Conservation (phyloP, 2,888 invertebrate genomes). For the Harmothoe impar region DNA sequence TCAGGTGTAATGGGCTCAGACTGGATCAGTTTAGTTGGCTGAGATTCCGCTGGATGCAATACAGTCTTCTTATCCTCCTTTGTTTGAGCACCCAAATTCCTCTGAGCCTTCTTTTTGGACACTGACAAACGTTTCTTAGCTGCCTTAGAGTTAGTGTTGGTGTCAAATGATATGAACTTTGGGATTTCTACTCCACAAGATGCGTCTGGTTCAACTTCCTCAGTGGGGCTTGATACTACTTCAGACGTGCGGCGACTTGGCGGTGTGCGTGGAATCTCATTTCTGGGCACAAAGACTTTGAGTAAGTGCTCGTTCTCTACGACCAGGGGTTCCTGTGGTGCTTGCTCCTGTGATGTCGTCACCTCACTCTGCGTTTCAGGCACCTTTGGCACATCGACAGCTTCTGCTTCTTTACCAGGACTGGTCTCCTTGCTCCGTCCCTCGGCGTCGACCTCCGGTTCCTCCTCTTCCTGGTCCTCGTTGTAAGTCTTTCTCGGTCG, state of each 20-base stretch:
- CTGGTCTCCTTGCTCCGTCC: background rate
- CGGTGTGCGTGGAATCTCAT: slow-evolving; percentile 14
- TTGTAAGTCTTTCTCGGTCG: background rate
- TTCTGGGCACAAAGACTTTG: background rate
- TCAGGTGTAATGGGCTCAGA: too few species aligned
- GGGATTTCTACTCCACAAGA: background rate
- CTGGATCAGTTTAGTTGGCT: too few species aligned
- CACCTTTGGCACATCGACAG: background rate
- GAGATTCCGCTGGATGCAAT: background rate
- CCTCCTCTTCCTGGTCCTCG: background rate
- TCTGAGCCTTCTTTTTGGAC: background rate
- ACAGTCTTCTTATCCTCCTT: background rate
- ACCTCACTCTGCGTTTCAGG: background rate
- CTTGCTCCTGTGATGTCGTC: background rate
- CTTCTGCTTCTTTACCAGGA: too few species aligned
- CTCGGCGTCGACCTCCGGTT: background rate
- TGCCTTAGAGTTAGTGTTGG: background rate
- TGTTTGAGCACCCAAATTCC: background rate
- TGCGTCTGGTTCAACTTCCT: background rate
- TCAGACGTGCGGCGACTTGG: background rate
- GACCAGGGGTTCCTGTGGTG: background rate
- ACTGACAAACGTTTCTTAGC: slow-evolving; percentile 33
- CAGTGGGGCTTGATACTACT: background rate
- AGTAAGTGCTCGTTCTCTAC: too few species aligned
- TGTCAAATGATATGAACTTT: background rate